Percentiles rank a stretch among this genome's conserved stretches.
Conservation (phyloP, 2,888 invertebrate genomes). For the Physocephala rufipes region DNA sequence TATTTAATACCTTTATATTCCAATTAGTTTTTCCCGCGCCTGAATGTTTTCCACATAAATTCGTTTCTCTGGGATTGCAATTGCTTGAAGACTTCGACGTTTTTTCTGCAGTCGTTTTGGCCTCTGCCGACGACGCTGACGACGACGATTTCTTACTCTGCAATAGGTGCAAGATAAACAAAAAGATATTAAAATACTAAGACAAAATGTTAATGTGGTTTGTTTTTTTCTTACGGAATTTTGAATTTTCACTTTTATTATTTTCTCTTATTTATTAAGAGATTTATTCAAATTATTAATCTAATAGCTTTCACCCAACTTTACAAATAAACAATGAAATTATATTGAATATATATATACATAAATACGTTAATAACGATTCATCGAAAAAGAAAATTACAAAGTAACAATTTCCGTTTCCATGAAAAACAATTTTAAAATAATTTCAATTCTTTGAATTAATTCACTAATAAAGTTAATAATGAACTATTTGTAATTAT, state of each 20-base stretch:
- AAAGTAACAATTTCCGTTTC: no score
- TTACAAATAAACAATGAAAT: no score
- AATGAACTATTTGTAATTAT: no score
- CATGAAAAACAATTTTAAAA: no score
- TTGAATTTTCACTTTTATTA: not conserved
- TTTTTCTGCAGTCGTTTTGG: constrained; percentile 50
- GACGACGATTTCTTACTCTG: constrained; percentile 46
- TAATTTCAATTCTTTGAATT: no score
- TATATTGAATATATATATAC: no score
- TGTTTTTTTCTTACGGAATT: not conserved
- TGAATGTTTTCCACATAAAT: constrained; percentile 56
- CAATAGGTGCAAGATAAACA: constrained; percentile 27
- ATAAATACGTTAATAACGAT: no score
- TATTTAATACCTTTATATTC: constrained; percentile 57
- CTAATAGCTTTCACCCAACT: not conserved
- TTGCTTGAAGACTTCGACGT: constrained; percentile 49
- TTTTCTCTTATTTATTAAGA: not conserved
- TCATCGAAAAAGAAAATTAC: no score
- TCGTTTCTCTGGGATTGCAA: constrained; percentile 53
- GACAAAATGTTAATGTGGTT: no score
- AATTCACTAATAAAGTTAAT: no score
- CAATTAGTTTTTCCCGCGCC: constrained; percentile 61
- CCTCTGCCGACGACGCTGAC: constrained; percentile 42
- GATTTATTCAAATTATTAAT: not conserved
- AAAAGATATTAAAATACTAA: no score